Conservation (phyloP, 2,888 invertebrate species). For the Eilema depressum region DNA sequence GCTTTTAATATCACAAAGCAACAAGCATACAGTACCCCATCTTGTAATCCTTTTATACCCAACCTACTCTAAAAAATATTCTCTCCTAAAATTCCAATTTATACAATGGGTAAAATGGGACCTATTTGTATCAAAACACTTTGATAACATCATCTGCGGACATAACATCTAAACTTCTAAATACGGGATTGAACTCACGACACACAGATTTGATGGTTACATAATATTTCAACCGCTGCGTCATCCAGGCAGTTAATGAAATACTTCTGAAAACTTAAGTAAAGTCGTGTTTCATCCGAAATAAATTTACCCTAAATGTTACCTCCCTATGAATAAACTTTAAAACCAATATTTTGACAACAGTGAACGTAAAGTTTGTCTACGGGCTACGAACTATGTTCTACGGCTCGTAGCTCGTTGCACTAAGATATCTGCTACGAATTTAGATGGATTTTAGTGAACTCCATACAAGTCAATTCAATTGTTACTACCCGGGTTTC, state of each 20-base stretch:
- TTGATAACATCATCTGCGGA: not conserved
- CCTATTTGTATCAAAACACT: too few relatives aligned
- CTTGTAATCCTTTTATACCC: too few relatives aligned
- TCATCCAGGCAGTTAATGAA: not conserved
- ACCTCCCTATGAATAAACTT: not conserved
- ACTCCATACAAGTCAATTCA: not conserved
- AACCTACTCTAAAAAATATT: too few relatives aligned
- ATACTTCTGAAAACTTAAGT: not conserved
- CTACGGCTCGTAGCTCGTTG: constrained; percentile 42
- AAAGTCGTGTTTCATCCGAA: not conserved
- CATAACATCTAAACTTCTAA: not conserved
- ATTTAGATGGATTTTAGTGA: constrained; percentile 21
- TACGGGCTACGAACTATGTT: constrained; percentile 34
- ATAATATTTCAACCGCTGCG: not conserved
- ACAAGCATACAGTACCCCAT: not conserved
- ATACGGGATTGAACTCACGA: not conserved
- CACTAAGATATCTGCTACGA: constrained; percentile 21
- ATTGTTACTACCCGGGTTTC: too few relatives aligned
- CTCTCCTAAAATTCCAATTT: too few relatives aligned
- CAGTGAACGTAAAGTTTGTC: constrained; percentile 33
- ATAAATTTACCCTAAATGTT: not conserved
- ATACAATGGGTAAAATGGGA: too few relatives aligned
- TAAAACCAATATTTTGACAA: constrained; percentile 27
- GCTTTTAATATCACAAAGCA: not conserved
- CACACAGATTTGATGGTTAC: not conserved